Evolutionary conservation across 2,888 invertebrate genomes (phyloP).

Genomic region (Rhopalosiphum nymphaeae): DNA sequence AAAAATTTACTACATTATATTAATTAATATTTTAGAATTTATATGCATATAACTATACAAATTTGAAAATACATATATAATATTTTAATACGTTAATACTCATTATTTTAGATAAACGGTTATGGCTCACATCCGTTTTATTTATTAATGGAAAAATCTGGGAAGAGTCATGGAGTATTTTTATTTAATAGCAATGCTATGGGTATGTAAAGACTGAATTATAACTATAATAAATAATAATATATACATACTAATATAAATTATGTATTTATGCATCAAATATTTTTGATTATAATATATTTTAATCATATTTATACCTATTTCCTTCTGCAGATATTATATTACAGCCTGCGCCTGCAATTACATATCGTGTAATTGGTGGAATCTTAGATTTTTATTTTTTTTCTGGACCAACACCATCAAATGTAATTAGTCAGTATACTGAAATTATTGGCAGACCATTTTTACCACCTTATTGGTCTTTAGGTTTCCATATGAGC

Average conservation of each 20-base stretch:
- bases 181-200: conserved; percentile 88
- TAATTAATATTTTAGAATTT: not conserved
- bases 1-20: too few relatives aligned
- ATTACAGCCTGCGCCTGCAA: conserved; percentile 83
- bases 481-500: conserved; percentile 89
- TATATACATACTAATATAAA: not conserved
- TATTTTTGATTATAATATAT: not conserved
- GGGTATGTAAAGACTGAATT: conserved; percentile 74
- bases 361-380: conserved; percentile 86
- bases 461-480: conserved; percentile 89
- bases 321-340: conserved; percentile 72
- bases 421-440: conserved; percentile 78
- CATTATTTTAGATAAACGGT: conserved; percentile 67
- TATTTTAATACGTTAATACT: not conserved
- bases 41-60: not conserved
- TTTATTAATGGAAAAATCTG: conserved; percentile 78
- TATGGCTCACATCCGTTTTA: conserved; percentile 84
- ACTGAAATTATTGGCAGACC: conserved; percentile 81
- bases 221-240: not conserved
- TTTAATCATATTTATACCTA: not conserved
- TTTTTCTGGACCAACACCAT: conserved; percentile 82
- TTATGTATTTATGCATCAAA: not conserved
- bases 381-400: conserved; percentile 85
- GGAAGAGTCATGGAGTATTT: conserved; percentile 82
- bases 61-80: conserved; percentile 49